A percentile compares a stretch with the other conserved stretches of the same genome.
phyloP scores from a whole-genome alignment of 2,113 vertebrate genomes.

The Mus musculus region DNA sequence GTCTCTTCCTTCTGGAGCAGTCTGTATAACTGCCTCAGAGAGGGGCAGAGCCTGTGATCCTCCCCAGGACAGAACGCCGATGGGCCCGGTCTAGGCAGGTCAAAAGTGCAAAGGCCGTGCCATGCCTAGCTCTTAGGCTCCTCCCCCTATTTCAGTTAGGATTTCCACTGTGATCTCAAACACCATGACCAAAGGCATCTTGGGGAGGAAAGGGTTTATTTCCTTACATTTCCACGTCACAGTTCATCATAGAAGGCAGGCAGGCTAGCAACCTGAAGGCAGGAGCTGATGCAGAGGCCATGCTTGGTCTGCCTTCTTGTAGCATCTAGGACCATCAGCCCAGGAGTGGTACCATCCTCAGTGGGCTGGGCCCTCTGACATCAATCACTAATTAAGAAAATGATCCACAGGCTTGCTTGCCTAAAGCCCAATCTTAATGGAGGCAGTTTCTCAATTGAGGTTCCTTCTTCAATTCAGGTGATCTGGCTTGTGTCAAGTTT shows the following conservation, averaged over 20 bases:
- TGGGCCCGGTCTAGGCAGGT: not conserved
- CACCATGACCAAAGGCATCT: not conserved
- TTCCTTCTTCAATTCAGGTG: not conserved
- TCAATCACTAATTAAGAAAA: not conserved
- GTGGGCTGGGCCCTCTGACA: not conserved
- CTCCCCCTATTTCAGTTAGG: not conserved
- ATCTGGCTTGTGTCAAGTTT: not conserved
- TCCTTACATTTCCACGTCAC: not conserved
- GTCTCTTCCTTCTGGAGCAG: not conserved
- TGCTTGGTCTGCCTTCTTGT: not conserved
- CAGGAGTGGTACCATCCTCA: too few species aligned
- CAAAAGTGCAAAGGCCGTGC: not conserved
- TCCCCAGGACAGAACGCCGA: not conserved
- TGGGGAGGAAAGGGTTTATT: not conserved
- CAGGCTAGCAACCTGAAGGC: not conserved
- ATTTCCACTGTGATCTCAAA: not conserved
- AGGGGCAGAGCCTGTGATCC: not conserved
- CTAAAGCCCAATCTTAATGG: not conserved
- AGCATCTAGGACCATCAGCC: not conserved
- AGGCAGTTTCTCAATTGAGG: not conserved
- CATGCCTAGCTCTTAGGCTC: not conserved
- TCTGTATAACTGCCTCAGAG: too few species aligned
- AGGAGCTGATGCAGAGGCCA: not conserved
- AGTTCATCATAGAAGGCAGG: not conserved
- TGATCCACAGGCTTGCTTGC: not conserved